phyloP scores from a whole-genome alignment of 2,888 invertebrate genomes.

The Allophyes oxyacanthae region DNA sequence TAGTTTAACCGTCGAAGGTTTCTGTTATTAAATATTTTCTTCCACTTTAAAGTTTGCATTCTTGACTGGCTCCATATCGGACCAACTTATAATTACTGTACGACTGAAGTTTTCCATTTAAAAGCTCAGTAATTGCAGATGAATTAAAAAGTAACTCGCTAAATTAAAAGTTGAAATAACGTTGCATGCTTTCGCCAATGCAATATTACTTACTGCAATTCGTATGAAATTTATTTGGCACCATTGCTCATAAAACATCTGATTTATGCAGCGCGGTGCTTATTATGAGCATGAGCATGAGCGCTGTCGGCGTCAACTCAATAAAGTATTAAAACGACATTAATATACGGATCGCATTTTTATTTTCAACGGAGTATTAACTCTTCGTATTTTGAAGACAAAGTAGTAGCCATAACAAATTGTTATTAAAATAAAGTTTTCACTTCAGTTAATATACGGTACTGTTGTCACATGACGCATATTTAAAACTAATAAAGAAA shows the following conservation, averaged over 20 bases:
- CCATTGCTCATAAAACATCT: constrained; percentile 75
- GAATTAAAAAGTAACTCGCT: constrained; percentile 56
- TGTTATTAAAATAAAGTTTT: constrained; percentile 40
- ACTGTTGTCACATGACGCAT: background rate
- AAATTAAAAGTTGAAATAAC: constrained; percentile 52
- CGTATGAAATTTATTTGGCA: constrained; percentile 77
- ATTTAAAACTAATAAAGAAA: background rate
- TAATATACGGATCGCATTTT: constrained; percentile 72
- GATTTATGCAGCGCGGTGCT: constrained; percentile 76
- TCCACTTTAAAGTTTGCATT: constrained; percentile 48
- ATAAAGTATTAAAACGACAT: constrained; percentile 82
- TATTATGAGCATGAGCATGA: constrained; percentile 76
- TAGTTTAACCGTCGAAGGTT: constrained; percentile 41
- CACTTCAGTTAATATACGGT: constrained; percentile 26
- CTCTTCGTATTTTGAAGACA: constrained; percentile 63
- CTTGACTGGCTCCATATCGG: constrained; percentile 57
- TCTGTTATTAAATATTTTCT: constrained; percentile 44
- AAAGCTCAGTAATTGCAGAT: constrained; percentile 52
- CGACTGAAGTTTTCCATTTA: constrained; percentile 55
- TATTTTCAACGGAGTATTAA: constrained; percentile 68
- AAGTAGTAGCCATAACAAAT: constrained; percentile 53
- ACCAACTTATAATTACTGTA: constrained; percentile 61
- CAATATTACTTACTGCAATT: constrained; percentile 37
- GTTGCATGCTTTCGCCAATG: constrained; percentile 60
- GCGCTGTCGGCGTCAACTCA: constrained; percentile 73